Conservation (phyloP, 1,140 invertebrate genomes). For the Drosophila seguyi region DNA sequence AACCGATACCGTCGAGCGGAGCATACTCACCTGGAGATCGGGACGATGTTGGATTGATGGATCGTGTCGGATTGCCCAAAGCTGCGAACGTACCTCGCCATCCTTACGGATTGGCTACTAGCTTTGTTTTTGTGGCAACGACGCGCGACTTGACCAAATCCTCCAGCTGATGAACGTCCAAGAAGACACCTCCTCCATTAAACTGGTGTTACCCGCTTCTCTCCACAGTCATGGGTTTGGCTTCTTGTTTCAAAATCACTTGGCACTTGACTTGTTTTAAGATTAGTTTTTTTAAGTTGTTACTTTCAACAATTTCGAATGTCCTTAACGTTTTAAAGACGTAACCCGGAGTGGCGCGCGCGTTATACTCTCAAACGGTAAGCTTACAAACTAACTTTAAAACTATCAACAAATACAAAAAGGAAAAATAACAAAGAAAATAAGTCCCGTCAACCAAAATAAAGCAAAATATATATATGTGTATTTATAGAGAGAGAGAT, state of each 20-base stretch:
- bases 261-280: slow-evolving; percentile 53
- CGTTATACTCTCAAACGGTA: background rate
- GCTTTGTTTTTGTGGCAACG: slow-evolving; percentile 54
- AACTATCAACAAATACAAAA: slow-evolving; percentile 66
- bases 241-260: slow-evolving; percentile 33
- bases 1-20: slow-evolving; percentile 84
- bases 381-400: slow-evolving; percentile 62
- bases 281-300: slow-evolving; percentile 1
- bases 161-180: slow-evolving; percentile 19
- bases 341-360: background rate
- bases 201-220: background rate
- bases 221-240: background rate
- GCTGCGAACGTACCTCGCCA: slow-evolving; percentile 77
- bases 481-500: slow-evolving; percentile 65
- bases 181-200: slow-evolving; percentile 14
- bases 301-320: slow-evolving; percentile 6
- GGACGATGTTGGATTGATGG: slow-evolving; percentile 8
- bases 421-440: slow-evolving; percentile 65
- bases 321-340: slow-evolving; percentile 23
- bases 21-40: slow-evolving; percentile 76
- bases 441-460: slow-evolving; percentile 85
- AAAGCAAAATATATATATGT: slow-evolving; percentile 73
- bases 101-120: slow-evolving; percentile 60
- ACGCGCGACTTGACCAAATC: slow-evolving; percentile 28
- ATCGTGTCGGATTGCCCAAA: slow-evolving; percentile 42